These are phyloP conservation scores for Puffinus mauretanicus DNA, from an alignment of 2,113 vertebrate genomes.

Conservation along the genomic window DNA sequence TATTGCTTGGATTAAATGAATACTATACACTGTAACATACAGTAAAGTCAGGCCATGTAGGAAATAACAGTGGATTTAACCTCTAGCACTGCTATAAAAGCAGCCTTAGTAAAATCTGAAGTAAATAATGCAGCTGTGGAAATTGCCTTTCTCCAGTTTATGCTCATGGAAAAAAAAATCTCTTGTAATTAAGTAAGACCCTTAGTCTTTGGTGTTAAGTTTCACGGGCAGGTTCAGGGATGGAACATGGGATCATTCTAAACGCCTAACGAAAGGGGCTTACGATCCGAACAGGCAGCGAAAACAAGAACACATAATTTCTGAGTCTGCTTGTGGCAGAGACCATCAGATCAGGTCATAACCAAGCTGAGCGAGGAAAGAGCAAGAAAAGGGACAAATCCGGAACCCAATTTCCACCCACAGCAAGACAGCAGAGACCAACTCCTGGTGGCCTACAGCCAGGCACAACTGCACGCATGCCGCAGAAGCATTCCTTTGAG, in stretches of 20 bases:
- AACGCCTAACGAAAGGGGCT: not conserved
- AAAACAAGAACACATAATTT: not conserved
- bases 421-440: not conserved
- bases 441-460: not conserved
- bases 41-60: not conserved
- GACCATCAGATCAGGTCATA: not conserved
- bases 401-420: not conserved
- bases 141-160: not conserved
- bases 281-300: rapidly evolving
- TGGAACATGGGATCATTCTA: not conserved
- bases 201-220: not conserved
- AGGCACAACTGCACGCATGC: not conserved
- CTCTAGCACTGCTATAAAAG: constrained; percentile 24
- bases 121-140: constrained; percentile 38
- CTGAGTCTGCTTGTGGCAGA: not conserved
- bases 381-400: not conserved
- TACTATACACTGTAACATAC: not conserved
- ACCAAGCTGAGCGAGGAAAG: not conserved
- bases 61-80: constrained; percentile 46
- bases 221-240: not conserved
- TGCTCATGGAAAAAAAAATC: not conserved
- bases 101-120: constrained; percentile 2
- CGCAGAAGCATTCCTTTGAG: not conserved
- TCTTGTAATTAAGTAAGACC: not conserved
- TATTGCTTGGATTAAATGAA: not conserved